phyloP scores from a whole-genome alignment of 2,797 vertebrate species.

The Parambassis ranga region DNA sequence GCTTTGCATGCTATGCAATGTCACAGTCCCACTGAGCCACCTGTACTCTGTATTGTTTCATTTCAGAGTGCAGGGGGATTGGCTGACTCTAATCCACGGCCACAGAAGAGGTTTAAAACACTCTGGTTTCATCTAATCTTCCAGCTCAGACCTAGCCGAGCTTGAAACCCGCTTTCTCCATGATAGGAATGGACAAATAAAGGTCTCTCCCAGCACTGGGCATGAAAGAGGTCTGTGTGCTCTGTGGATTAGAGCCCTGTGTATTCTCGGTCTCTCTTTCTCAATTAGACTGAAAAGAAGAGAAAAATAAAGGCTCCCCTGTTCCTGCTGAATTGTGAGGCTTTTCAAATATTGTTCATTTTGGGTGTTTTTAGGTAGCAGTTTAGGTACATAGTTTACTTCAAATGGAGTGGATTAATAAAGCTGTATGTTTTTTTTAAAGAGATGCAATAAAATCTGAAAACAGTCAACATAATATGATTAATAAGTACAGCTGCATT shows the following conservation, averaged over 20 bases:
- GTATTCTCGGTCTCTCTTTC: conserved; percentile 76
- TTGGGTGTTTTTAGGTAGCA: not conserved
- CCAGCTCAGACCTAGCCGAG: conserved; percentile 87
- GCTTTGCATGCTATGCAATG: conserved; percentile 11
- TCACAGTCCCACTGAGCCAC: conserved; percentile 54
- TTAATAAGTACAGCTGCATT: too few relatives aligned
- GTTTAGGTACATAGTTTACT: too few relatives aligned
- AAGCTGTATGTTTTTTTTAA: too few relatives aligned
- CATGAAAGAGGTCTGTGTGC: conserved; percentile 89
- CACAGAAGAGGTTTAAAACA: conserved; percentile 93
- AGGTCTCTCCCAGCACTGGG: conserved; percentile 82
- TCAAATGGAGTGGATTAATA: too few relatives aligned
- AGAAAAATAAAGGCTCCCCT: conserved; percentile 64
- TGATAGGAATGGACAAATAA: conserved; percentile 90
- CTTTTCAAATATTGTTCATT: conserved; percentile 33
- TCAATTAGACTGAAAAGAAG: conserved; percentile 84
- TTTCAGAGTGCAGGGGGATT: conserved; percentile 76
- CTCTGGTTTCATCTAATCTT: conserved; percentile 99
- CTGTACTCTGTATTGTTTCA: conserved; percentile 79
- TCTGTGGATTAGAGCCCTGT: conserved; percentile 85
- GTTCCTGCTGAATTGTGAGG: conserved; percentile 77
- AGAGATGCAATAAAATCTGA: too few relatives aligned
- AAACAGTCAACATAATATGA: too few relatives aligned
- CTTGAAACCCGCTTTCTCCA: conserved; percentile 85
- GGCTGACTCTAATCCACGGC: conserved; percentile 89